Conservation (phyloP, 2,797 vertebrate genomes). For the Dryobates pubescens region DNA sequence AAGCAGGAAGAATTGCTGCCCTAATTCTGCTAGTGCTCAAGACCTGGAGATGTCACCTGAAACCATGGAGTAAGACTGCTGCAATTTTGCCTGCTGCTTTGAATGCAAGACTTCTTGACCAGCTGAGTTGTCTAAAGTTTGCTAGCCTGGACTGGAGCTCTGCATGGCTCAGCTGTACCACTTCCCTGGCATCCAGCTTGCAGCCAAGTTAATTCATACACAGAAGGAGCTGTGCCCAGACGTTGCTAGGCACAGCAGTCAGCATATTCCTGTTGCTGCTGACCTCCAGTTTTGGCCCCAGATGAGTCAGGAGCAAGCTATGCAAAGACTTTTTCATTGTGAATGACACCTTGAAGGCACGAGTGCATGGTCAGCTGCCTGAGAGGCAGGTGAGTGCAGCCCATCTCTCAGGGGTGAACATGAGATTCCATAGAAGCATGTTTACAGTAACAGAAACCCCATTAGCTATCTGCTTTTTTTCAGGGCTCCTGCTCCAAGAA, state of each 20-base stretch:
- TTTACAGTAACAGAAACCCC: neutral
- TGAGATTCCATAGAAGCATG: neutral
- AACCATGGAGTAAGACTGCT: neutral
- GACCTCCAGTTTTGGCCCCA: neutral
- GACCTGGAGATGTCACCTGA: neutral
- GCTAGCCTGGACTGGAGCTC: neutral
- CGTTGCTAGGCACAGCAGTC: neutral
- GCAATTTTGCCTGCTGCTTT: neutral
- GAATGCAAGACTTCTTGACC: neutral
- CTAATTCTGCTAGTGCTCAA: neutral
- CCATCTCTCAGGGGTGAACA: neutral
- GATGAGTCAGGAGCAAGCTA: neutral
- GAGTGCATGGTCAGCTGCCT: rapidly evolving
- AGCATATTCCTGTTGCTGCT: neutral
- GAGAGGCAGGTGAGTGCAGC: neutral
- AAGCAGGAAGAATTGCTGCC: neutral
- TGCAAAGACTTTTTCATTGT: neutral
- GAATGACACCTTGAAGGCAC: neutral
- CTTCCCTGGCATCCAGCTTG: rapidly evolving
- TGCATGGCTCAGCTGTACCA: neutral
- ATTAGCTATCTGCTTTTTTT: neutral
- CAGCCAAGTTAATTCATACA: neutral
- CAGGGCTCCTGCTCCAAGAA: neutral
- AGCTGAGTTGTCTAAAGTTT: neutral
- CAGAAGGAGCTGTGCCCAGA: rapidly evolving